Evolutionary conservation across 2,797 vertebrate species (phyloP).

Genomic region (Chromobotia macracanthus): DNA sequence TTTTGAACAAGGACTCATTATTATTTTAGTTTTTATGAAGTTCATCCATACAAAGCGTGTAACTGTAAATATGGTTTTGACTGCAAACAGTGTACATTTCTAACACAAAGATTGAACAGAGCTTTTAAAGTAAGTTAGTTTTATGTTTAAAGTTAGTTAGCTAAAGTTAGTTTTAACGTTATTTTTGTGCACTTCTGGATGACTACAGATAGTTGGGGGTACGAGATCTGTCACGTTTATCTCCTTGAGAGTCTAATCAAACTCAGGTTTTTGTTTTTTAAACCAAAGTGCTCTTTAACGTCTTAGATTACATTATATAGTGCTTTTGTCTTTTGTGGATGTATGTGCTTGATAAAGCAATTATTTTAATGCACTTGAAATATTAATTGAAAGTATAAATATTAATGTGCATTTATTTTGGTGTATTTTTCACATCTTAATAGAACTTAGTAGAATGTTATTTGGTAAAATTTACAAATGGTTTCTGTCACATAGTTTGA

Average conservation of each 20-base stretch:
- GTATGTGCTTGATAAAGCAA: conserved; percentile 20
- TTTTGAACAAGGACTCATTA: background rate
- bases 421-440: background rate
- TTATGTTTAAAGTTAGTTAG: too few species aligned
- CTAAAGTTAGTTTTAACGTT: background rate
- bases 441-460: background rate
- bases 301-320: background rate
- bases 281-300: conserved; percentile 32
- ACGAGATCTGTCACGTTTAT: background rate
- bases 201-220: background rate
- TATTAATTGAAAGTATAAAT: conserved; percentile 6
- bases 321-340: conserved; percentile 4
- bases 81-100: background rate
- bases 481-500: background rate
- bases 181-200: background rate
- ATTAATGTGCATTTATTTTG: conserved; percentile 22
- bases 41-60: background rate
- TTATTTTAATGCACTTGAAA: background rate
- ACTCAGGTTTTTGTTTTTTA: conserved; percentile 30
- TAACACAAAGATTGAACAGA: background rate
- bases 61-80: background rate
- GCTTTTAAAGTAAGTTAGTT: background rate
- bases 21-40: background rate
- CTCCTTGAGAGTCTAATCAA: conserved; percentile 2
- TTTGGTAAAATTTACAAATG: conserved; percentile 24